These are phyloP conservation scores for Eospalax fontanierii DNA, from an alignment of 2,797 vertebrate species.

Conservation along the genomic window DNA sequence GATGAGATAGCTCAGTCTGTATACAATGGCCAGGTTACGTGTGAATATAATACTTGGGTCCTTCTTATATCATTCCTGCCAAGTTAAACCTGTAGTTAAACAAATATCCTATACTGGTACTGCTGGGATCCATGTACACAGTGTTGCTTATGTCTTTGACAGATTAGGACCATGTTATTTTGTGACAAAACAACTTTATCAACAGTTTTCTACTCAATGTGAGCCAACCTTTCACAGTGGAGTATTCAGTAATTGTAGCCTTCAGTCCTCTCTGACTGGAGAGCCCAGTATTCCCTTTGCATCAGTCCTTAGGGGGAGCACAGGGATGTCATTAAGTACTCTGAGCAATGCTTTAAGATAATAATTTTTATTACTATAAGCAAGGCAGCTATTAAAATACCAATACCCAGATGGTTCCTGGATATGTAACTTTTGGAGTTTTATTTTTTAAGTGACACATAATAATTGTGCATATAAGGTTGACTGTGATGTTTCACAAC, in stretches of 20 bases:
- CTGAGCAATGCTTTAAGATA: conserved; percentile 22
- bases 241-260: conserved; percentile 25
- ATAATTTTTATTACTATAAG: conserved; percentile 24
- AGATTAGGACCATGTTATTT: neutral
- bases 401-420: neutral
- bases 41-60: neutral
- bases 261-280: neutral
- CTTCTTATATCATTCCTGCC: neutral
- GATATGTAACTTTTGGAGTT: neutral
- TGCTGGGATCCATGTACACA: neutral
- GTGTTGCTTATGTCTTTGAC: neutral
- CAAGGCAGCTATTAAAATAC: conserved; percentile 1
- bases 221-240: neutral
- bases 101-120: neutral
- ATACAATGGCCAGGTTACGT: neutral
- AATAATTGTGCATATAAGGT: neutral
- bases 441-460: neutral
- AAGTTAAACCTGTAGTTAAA: neutral
- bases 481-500: neutral
- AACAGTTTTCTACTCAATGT: conserved; percentile 7
- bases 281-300: neutral
- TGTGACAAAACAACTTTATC: conserved; percentile 15
- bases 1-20: neutral
- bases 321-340: neutral
- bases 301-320: neutral